Conservation (phyloP, 2,797 vertebrate species). For the Lateolabrax maculatus region DNA sequence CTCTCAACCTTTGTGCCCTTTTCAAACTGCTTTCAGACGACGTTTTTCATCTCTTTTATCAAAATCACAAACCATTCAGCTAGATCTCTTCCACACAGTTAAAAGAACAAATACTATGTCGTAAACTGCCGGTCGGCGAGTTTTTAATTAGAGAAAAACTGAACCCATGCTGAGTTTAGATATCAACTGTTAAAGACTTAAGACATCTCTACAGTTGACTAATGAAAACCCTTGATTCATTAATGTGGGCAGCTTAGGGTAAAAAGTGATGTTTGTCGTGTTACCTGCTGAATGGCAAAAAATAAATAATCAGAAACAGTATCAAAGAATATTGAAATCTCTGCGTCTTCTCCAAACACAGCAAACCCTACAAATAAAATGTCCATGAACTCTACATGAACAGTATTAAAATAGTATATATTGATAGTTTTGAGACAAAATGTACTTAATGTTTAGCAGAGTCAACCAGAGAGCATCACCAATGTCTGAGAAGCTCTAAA, state of each 20-base stretch:
- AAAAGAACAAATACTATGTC: conserved; percentile 5
- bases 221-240: conserved; percentile 6
- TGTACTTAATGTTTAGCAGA: background rate
- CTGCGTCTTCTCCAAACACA: background rate
- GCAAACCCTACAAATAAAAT: conserved; percentile 1
- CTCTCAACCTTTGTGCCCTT: background rate
- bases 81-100: background rate
- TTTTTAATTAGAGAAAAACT: conserved; percentile 20
- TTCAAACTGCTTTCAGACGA: conserved; percentile 1
- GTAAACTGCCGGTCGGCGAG: conserved; percentile 5
- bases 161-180: conserved; percentile 3
- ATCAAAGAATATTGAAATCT: background rate
- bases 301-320: background rate
- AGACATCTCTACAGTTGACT: background rate
- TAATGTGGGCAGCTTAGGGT: background rate
- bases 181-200: background rate
- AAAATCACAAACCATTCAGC: conserved; percentile 16
- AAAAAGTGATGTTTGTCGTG: background rate
- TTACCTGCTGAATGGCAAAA: background rate
- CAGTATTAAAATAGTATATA: background rate
- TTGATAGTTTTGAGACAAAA: background rate
- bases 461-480: conserved; percentile 13
- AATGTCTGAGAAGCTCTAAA: conserved; percentile 4
- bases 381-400: conserved; percentile 2
- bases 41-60: background rate